These are phyloP conservation scores for Allacma fusca DNA, from an alignment of 2,888 invertebrate species.

Conservation along the genomic window DNA sequence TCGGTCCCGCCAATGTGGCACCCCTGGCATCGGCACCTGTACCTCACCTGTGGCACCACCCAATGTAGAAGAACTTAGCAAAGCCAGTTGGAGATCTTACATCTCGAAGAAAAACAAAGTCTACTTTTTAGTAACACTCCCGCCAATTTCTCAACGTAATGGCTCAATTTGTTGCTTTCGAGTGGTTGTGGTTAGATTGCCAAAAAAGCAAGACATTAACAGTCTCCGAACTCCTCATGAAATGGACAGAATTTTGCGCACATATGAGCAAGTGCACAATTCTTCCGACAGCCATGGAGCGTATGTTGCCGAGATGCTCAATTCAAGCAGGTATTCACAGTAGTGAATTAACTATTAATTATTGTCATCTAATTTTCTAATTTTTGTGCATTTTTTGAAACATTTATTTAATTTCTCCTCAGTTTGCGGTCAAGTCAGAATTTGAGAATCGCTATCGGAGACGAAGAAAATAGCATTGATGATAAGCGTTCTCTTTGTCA, in stretches of 20 bases:
- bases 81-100: conserved; percentile 60
- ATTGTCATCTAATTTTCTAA: background rate
- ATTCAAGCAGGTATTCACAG: conserved; percentile 51
- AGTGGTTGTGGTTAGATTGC: conserved; percentile 78
- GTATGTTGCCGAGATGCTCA: conserved; percentile 85
- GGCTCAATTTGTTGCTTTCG: conserved; percentile 86
- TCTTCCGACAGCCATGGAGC: conserved; percentile 73
- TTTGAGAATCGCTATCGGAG: conserved; percentile 54
- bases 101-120: conserved; percentile 65
- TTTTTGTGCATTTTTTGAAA: background rate
- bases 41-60: conserved; percentile 77
- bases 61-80: conserved; percentile 69
- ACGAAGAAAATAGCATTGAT: conserved; percentile 49
- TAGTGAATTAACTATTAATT: too few relatives aligned
- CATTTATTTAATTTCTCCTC: too few relatives aligned
- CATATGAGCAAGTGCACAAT: conserved; percentile 77
- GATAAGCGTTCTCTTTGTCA: conserved; percentile 55
- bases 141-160: conserved; percentile 81
- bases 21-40: conserved; percentile 72
- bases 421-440: conserved; percentile 10
- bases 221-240: conserved; percentile 76
- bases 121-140: conserved; percentile 75
- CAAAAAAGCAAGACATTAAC: conserved; percentile 71
- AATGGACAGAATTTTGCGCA: conserved; percentile 70
- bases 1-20: conserved; percentile 76